phyloP scores from a whole-genome alignment of 2,113 vertebrate species.

The Myotis yumanensis region DNA sequence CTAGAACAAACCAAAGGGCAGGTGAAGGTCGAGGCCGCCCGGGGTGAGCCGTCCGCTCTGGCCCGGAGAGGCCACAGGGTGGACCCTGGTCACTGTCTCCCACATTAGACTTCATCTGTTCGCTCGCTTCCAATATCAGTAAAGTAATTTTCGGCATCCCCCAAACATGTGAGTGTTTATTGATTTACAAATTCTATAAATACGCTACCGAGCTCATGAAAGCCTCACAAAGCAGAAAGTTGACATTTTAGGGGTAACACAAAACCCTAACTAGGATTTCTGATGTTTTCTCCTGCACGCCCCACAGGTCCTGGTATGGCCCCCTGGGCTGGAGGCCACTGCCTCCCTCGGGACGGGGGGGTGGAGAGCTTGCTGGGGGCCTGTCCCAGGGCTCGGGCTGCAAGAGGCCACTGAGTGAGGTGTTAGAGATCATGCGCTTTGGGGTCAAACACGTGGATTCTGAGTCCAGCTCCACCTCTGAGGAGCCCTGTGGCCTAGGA shows the following conservation, averaged over 20 bases:
- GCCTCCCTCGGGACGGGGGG: not conserved
- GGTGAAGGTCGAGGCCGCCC: not conserved
- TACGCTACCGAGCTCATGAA: not conserved
- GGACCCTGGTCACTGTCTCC: not conserved
- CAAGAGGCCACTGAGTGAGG: not conserved
- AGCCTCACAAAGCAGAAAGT: not conserved
- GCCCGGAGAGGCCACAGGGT: not conserved
- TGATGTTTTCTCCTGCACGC: not conserved
- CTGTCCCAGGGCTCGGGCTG: not conserved
- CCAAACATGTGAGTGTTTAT: not conserved
- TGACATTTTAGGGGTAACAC: not conserved
- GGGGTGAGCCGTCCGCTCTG: fast-evolving
- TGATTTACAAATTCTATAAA: not conserved
- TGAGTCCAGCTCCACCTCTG: not conserved
- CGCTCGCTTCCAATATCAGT: not conserved
- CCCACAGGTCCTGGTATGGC: fast-evolving
- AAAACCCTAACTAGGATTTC: not conserved
- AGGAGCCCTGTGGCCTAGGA: not conserved
- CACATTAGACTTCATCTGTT: not conserved
- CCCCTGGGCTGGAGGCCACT: not conserved
- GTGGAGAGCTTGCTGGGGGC: no score
- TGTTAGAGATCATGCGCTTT: not conserved
- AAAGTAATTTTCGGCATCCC: not conserved
- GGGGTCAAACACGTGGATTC: not conserved
- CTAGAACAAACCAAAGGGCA: fast-evolving